A percentile compares a stretch with the other conserved stretches of the same genome.
These are phyloP conservation scores for Aramus guarauna DNA, from an alignment of 2,113 vertebrate genomes.

Conservation along the genomic window DNA sequence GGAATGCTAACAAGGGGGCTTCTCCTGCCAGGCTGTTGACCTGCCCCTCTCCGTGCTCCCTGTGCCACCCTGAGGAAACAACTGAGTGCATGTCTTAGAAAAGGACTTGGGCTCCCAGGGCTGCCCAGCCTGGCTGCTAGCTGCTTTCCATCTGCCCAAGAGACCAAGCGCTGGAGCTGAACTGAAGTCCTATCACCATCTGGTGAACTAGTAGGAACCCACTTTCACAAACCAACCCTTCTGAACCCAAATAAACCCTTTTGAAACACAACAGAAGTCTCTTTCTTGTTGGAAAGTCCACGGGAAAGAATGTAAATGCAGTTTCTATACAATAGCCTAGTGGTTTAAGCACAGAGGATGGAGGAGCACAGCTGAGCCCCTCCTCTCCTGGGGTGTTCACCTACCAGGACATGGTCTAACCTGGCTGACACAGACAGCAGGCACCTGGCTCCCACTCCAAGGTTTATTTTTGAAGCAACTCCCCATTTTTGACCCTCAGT, in stretches of 20 bases:
- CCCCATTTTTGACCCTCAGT: neutral
- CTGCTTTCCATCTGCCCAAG: neutral
- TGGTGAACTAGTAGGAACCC: neutral
- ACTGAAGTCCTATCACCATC: neutral
- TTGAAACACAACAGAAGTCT: neutral
- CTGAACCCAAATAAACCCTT: neutral
- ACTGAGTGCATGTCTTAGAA: accelerated
- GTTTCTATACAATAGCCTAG: neutral
- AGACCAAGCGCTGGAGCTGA: neutral
- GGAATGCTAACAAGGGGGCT: neutral
- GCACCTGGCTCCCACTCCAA: neutral
- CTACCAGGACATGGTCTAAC: neutral
- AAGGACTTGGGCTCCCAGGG: neutral
- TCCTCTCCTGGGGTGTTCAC: neutral
- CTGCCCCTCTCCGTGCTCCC: neutral
- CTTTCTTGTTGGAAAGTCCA: neutral
- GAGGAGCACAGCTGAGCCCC: neutral
- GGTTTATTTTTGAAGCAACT: neutral
- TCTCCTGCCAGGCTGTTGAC: neutral
- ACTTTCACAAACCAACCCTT: neutral
- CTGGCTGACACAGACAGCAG: neutral
- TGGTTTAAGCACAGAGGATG: neutral
- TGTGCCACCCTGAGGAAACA: neutral
- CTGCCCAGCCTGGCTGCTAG: neutral
- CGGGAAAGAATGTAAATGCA: neutral